Percentiles rank a stretch among this genome's conserved stretches.
Conservation (phyloP, 1,140 invertebrate species). For the Melanaphis sacchari region DNA sequence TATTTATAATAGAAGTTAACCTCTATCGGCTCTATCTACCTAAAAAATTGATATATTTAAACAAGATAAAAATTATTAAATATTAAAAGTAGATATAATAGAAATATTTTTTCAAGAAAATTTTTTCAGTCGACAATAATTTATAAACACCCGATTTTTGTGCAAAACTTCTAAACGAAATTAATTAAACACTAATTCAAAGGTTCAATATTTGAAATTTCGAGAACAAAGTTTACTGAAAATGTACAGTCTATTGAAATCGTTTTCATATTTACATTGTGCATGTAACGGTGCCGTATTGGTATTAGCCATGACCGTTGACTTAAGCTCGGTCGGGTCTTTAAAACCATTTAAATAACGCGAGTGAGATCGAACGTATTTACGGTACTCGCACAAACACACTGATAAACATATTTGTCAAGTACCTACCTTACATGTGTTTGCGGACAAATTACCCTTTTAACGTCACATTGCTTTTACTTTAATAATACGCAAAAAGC, state of each 20-base stretch:
- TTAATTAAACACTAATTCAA: background rate
- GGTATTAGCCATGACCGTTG: background rate
- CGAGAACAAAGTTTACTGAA: background rate
- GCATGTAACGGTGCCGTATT: background rate
- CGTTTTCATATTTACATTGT: background rate
- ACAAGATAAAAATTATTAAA: background rate
- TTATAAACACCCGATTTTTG: background rate
- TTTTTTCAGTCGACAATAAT: background rate
- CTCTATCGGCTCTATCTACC: background rate
- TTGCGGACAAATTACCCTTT: background rate
- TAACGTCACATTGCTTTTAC: constrained; percentile 4
- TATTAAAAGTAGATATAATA: background rate
- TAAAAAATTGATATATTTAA: background rate
- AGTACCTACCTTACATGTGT: background rate
- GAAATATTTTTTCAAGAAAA: background rate
- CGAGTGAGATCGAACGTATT: background rate
- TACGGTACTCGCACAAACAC: background rate
- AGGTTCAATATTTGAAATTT: background rate
- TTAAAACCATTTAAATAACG: background rate
- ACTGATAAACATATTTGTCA: background rate
- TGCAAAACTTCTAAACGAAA: background rate
- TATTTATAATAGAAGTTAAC: background rate
- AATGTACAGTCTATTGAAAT: background rate
- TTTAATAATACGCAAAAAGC: background rate
- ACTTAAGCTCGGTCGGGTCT: background rate